Conservation (phyloP, 2,888 invertebrate genomes). For the Ormyrus nitidulus region DNA sequence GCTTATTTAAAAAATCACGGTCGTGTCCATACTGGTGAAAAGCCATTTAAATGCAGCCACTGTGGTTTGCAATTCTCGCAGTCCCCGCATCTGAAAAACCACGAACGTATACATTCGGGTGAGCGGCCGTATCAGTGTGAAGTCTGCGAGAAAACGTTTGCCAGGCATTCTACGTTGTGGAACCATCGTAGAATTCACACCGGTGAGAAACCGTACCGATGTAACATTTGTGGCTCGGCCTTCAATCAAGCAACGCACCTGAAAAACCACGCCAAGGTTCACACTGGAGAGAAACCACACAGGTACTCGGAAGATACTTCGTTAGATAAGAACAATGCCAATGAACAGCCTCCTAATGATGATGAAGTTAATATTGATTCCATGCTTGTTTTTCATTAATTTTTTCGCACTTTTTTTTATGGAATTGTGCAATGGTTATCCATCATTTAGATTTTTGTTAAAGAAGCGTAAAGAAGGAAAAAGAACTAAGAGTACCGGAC, state of each 20-base stretch:
- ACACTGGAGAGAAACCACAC: slow-evolving; percentile 79
- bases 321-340: slow-evolving; percentile 38
- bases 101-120: slow-evolving; percentile 91
- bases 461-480: neutral
- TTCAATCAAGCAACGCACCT: slow-evolving; percentile 93
- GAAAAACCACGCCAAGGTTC: slow-evolving; percentile 89
- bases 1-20: slow-evolving; percentile 94
- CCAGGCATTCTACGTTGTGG: slow-evolving; percentile 91
- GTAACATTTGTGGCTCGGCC: slow-evolving; percentile 81
- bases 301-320: slow-evolving; percentile 77
- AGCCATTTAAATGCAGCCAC: slow-evolving; percentile 84
- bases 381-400: neutral
- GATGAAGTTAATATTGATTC: neutral
- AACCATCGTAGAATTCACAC: slow-evolving; percentile 92
- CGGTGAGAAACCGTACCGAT: slow-evolving; percentile 87
- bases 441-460: too few relatives aligned
- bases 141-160: slow-evolving; percentile 92
- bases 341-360: neutral
- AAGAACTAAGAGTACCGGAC: neutral
- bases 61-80: slow-evolving; percentile 95
- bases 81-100: slow-evolving; percentile 91
- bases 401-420: neutral
- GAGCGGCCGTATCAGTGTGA: slow-evolving; percentile 93
- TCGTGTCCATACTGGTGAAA: slow-evolving; percentile 88
- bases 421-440: neutral